Evolutionary conservation across 2,797 vertebrate species (phyloP).

Genomic region (Diplodus sargus): DNA sequence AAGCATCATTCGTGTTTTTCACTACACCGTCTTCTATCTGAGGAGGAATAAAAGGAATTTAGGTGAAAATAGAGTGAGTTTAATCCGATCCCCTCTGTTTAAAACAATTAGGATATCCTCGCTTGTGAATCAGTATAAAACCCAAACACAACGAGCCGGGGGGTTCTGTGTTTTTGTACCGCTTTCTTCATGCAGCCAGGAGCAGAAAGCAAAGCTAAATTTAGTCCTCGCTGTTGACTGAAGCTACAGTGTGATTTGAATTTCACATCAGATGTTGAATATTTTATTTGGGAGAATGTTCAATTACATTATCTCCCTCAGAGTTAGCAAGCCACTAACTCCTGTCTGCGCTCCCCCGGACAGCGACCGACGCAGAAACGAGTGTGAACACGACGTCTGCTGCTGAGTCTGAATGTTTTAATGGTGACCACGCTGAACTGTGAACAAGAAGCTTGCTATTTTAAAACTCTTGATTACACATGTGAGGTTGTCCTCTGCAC

Average conservation of each 20-base stretch:
- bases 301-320: constrained; percentile 38
- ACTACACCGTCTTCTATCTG: not conserved
- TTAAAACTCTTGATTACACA: not conserved
- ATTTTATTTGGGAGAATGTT: constrained; percentile 56
- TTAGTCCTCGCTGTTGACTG: constrained; percentile 46
- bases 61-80: not conserved
- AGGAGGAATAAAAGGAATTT: not conserved
- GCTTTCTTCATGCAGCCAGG: not conserved
- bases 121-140: not conserved
- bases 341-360: constrained; percentile 7
- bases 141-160: not conserved
- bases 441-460: not conserved
- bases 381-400: constrained; percentile 5
- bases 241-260: constrained; percentile 39
- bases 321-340: constrained; percentile 28
- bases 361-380: not conserved
- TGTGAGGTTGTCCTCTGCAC: no score
- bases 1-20: not conserved
- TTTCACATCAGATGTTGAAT: constrained; percentile 59
- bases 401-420: constrained; percentile 16
- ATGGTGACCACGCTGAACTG: not conserved
- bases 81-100: not conserved
- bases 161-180: constrained; percentile 8
- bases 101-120: not conserved
- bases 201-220: constrained; percentile 21